phyloP scores from a whole-genome alignment of 2,797 vertebrate genomes.

The Megaceryle alcyon region DNA sequence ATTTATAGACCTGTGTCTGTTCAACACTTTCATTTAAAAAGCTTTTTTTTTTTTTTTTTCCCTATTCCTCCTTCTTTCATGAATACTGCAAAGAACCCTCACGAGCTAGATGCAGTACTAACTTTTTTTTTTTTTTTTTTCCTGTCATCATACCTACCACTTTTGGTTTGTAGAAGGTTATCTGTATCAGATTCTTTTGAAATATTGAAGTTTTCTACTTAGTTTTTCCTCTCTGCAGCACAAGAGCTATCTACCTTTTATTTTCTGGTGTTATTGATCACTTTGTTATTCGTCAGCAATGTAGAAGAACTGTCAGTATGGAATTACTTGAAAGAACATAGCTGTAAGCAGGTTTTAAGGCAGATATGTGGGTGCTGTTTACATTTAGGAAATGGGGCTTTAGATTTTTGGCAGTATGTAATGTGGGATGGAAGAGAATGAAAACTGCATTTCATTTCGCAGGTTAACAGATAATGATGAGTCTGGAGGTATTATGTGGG shows the following conservation, averaged over 20 bases:
- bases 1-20: conserved; percentile 50
- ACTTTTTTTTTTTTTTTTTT: background rate
- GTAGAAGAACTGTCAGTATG: background rate
- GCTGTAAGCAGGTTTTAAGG: background rate
- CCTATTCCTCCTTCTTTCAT: background rate
- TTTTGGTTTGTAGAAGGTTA: background rate
- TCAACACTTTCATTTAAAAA: conserved; percentile 6
- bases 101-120: background rate
- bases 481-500: background rate
- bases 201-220: background rate
- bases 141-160: background rate
- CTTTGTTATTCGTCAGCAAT: background rate
- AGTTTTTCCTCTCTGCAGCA: background rate
- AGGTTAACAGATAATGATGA: background rate
- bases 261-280: conserved; percentile 20
- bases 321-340: conserved; percentile 6
- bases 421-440: background rate
- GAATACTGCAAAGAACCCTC: background rate
- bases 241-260: background rate
- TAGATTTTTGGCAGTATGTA: background rate
- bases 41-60: background rate
- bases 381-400: background rate
- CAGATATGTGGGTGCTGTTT: background rate
- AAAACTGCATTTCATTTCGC: background rate
- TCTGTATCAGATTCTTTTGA: background rate